Evolutionary conservation across 92 coral and sea anemone genomes (phyloP).

Genomic region (Porites divaricata): DNA sequence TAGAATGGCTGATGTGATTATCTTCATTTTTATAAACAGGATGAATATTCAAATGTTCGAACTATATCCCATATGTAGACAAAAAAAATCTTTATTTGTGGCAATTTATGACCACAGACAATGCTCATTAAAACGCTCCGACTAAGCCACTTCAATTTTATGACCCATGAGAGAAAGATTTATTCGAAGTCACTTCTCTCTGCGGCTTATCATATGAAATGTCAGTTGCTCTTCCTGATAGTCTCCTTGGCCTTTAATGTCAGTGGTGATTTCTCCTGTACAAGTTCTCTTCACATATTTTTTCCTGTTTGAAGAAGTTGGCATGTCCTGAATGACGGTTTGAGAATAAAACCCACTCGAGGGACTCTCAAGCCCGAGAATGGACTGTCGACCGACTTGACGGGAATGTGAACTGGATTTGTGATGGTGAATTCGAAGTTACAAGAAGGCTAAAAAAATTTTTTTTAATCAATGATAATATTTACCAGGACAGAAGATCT

Average conservation of each 20-base stretch:
- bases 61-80: neutral
- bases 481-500: neutral
- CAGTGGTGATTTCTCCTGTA: neutral
- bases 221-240: neutral
- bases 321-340: slow-evolving; percentile 28
- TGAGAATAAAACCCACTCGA: slow-evolving; percentile 9
- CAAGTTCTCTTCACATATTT: neutral
- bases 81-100: neutral
- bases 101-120: neutral
- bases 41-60: too few relatives aligned
- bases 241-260: neutral
- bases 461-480: neutral
- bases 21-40: too few relatives aligned
- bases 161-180: too few relatives aligned
- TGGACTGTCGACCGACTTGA: slow-evolving; percentile 11
- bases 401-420: neutral
- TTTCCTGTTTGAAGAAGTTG: neutral
- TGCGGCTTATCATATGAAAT: too few relatives aligned
- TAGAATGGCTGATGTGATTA: too few relatives aligned
- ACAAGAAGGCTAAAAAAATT: neutral
- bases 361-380: slow-evolving; percentile 26
- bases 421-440: neutral
- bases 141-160: too few relatives aligned
- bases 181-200: too few relatives aligned
- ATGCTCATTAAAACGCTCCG: neutral